Base-by-base conservation (phyloP, 2,888 invertebrate genomes). In the Habroteleia sp. region DNA sequence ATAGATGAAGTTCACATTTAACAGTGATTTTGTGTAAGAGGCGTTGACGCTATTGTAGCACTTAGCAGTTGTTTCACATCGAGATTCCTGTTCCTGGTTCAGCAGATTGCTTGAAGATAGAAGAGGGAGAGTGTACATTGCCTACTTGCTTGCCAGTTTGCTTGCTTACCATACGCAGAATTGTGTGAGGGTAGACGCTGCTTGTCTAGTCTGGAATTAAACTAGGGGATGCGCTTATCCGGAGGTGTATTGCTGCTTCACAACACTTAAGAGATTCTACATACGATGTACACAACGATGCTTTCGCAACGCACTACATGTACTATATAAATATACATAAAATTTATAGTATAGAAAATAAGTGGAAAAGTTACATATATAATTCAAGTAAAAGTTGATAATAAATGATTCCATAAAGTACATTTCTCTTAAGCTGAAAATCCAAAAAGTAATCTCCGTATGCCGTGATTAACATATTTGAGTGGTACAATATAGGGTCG, bases 11-110 rank as follows among this genome's bases (percentile, higher is more conserved):
- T 60, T 58, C 75, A 58, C 82, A 79, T 82, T 83, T 82, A 81
- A 82, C 82, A 79, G 81, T 82, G 82, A 84, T 84, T 80, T 81
- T 78, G 68, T 80, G 83, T 84, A 83, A 83, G 85, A 81, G 83
- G 78, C 83, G 80, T 78, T 79, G 78, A 82, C 83, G 80, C 80
- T 77, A 81, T 80, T 80, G 79, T 76, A 82, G 80, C 81, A 79
- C 82, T 82, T 80, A 80, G 78, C 77, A 79, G 79, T 79, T 80
- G 82, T 82, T 77, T 58, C 73, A 60, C 69, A 68, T 62, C 42
- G 66, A 63, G 63, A 68, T 58, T 72, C 33, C 66, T 63, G 72
- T 52, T 68, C 31, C 72, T 68, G 63, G 76, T 65, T 73, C 58
- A 68, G 68, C 69, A 63, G 63, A 46, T 50, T 65, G 63, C 52